Evolutionary conservation across 2,113 vertebrate genomes (phyloP).

Genomic region (Myiopsitta monachus): DNA sequence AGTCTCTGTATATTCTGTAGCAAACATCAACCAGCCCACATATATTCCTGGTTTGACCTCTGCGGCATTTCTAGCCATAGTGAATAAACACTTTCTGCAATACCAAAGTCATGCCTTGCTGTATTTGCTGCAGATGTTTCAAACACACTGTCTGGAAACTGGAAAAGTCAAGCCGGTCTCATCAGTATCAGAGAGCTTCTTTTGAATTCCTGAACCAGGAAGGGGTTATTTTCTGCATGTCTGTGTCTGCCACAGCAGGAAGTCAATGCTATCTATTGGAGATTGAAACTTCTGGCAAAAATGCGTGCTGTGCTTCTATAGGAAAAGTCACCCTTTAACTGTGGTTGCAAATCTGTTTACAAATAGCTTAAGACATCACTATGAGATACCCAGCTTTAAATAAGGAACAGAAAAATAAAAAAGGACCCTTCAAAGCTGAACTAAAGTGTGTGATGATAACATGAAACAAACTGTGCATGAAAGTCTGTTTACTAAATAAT

Average conservation of each 20-base stretch:
- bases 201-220: neutral
- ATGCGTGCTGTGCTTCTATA: neutral
- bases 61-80: rapidly evolving
- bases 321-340: neutral
- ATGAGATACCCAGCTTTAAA: neutral
- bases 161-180: neutral
- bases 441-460: neutral
- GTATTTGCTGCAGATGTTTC: neutral
- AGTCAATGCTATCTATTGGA: neutral
- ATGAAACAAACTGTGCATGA: neutral
- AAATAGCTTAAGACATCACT: neutral
- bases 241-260: neutral
- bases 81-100: neutral
- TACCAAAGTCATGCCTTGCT: neutral
- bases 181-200: neutral
- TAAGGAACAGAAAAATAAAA: neutral
- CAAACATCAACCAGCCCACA: neutral
- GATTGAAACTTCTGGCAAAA: neutral
- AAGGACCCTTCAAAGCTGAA: neutral
- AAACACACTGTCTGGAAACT: neutral
- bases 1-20: neutral
- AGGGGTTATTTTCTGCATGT: neutral
- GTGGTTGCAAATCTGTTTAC: conserved; percentile 13
- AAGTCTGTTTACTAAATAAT: conserved; percentile 28
- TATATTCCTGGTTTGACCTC: neutral